A percentile compares a stretch with the other conserved stretches of the same genome.
Conservation (phyloP, 2,797 vertebrate genomes). For the Hemibagrus guttatus region DNA sequence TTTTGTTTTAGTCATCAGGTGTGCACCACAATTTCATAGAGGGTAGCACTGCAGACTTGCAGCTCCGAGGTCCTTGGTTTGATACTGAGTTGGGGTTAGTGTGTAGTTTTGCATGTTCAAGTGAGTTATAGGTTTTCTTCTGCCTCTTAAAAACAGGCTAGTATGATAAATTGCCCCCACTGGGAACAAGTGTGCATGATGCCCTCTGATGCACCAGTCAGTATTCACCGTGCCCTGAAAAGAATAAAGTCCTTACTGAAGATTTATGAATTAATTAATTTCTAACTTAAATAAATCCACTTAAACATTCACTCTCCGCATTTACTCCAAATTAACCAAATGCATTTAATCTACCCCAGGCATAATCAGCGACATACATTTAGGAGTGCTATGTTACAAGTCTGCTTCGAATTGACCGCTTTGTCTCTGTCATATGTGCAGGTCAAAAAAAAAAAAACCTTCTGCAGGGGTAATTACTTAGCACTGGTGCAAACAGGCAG, state of each 20-base stretch:
- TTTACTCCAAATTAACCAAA: neutral
- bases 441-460: slow-evolving; percentile 1
- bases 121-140: neutral
- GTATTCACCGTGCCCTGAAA: neutral
- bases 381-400: neutral
- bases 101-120: neutral
- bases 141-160: neutral
- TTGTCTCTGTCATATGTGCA: neutral
- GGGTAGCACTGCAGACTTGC: neutral
- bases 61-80: neutral
- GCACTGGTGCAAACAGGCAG: slow-evolving; percentile 27
- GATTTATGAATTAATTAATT: neutral
- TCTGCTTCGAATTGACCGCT: neutral
- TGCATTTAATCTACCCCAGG: neutral
- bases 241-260: neutral
- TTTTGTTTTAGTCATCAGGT: neutral
- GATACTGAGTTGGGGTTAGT: neutral
- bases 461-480: slow-evolving; percentile 41
- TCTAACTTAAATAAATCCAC: neutral
- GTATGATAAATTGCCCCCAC: neutral
- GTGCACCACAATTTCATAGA: neutral
- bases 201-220: neutral
- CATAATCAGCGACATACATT: neutral
- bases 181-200: neutral
- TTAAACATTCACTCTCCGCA: neutral